Conservation (phyloP, 2,797 vertebrate genomes). For the Phylloscopus collybita region DNA sequence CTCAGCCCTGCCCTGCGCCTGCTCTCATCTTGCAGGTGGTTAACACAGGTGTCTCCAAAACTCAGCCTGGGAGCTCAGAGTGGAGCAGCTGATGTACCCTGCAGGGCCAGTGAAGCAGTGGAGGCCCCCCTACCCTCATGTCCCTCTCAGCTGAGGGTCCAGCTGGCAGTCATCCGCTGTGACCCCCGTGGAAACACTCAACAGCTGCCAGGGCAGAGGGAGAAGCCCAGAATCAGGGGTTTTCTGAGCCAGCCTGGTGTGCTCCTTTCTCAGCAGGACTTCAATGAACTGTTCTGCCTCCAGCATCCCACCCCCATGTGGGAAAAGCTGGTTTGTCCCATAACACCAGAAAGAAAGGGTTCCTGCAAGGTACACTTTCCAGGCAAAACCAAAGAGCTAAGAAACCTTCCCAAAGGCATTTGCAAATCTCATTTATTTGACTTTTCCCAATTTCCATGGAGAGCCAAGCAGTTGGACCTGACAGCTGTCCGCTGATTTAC, state of each 20-base stretch:
- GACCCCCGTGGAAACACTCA: neutral
- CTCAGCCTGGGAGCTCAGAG: neutral
- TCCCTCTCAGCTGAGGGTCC: neutral
- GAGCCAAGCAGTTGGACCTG: neutral
- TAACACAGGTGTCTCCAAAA: neutral
- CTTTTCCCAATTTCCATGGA: neutral
- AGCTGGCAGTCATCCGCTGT: neutral
- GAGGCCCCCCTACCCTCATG: neutral
- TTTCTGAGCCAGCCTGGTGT: fast-evolving
- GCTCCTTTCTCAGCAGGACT: neutral
- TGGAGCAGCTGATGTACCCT: neutral
- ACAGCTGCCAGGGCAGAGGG: neutral
- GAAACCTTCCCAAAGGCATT: neutral
- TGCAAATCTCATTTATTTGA: neutral
- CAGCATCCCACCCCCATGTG: fast-evolving
- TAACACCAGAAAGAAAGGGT: neutral
- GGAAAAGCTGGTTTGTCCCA: neutral
- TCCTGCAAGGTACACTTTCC: neutral
- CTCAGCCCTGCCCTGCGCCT: neutral
- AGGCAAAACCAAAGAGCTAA: neutral
- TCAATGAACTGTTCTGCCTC: fast-evolving
- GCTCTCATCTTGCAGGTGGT: neutral
- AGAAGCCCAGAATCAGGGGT: neutral
- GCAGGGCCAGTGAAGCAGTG: neutral
- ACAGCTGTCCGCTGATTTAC: neutral